These are phyloP conservation scores for Aplocera efformata DNA, from an alignment of 2,888 invertebrate genomes.

Conservation along the genomic window DNA sequence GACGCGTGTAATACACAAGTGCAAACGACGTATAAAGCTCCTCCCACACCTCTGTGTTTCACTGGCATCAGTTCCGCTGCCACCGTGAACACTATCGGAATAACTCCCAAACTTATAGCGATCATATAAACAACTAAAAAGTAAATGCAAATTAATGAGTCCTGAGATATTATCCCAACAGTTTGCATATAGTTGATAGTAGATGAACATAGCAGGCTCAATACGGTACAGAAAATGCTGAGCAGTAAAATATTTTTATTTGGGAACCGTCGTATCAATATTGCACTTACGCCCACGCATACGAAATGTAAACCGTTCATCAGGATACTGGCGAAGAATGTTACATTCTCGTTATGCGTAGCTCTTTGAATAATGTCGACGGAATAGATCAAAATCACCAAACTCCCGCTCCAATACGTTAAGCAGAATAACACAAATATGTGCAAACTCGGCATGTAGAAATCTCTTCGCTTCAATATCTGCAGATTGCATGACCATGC, in stretches of 20 bases:
- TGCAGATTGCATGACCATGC: conserved; percentile 3
- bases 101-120: conserved; percentile 18
- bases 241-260: too few species aligned
- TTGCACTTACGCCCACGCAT: conserved; percentile 1
- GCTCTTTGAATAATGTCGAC: conserved; percentile 7
- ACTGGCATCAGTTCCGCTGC: conserved; percentile 30
- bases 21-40: conserved; percentile 22
- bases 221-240: too few species aligned
- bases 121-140: conserved; percentile 19
- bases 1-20: conserved; percentile 18
- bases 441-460: conserved; percentile 10
- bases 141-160: conserved; percentile 21
- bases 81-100: conserved; percentile 15
- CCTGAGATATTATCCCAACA: conserved; percentile 16
- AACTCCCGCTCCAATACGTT: conserved; percentile 11
- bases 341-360: conserved; percentile 4
- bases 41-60: conserved; percentile 26
- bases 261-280: conserved; percentile 3
- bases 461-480: conserved; percentile 6
- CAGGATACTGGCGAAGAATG: conserved; percentile 1
- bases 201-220: too few species aligned
- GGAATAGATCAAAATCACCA: conserved; percentile 8
- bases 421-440: conserved; percentile 5
- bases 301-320: conserved; percentile 1
- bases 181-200: too few species aligned